Evolutionary conservation across 2,113 vertebrate species (phyloP).

Genomic region (Procapra przewalskii): DNA sequence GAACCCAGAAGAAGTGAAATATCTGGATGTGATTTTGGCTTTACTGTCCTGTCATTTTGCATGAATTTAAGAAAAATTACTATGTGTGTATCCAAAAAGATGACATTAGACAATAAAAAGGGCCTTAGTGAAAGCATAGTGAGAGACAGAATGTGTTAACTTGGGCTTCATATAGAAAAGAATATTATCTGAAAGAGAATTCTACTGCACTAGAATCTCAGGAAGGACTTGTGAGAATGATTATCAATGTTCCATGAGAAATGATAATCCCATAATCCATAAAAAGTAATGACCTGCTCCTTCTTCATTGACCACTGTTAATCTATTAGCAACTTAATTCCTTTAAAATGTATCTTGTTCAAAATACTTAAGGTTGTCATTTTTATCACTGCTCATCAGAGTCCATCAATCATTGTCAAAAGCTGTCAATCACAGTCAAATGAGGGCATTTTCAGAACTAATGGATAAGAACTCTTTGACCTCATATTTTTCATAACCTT

Average conservation of each 20-base stretch:
- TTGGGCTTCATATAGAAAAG: not conserved
- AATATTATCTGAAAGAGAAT: not conserved
- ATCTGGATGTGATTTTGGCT: not conserved
- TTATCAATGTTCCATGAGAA: not conserved
- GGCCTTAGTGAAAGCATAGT: not conserved
- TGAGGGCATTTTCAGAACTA: constrained; percentile 67
- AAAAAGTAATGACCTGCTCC: not conserved
- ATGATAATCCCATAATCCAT: not conserved
- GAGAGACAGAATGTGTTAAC: not conserved
- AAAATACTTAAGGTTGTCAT: constrained; percentile 52
- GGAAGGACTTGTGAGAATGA: not conserved
- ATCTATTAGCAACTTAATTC: constrained; percentile 60
- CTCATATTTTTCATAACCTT: constrained; percentile 59
- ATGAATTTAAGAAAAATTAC: not conserved
- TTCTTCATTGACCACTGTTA: constrained; percentile 38
- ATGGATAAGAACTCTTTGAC: constrained; percentile 69
- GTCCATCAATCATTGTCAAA: constrained; percentile 65
- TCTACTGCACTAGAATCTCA: not conserved
- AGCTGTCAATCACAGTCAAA: constrained; percentile 56
- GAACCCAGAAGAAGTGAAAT: not conserved
- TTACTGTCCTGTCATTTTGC: not conserved
- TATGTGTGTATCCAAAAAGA: not conserved
- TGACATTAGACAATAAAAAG: not conserved
- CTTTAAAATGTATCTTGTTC: constrained; percentile 67
- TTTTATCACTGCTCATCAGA: constrained; percentile 52